phyloP scores from a whole-genome alignment of 2,797 vertebrate species.

The Chaenodraco wilsoni region DNA sequence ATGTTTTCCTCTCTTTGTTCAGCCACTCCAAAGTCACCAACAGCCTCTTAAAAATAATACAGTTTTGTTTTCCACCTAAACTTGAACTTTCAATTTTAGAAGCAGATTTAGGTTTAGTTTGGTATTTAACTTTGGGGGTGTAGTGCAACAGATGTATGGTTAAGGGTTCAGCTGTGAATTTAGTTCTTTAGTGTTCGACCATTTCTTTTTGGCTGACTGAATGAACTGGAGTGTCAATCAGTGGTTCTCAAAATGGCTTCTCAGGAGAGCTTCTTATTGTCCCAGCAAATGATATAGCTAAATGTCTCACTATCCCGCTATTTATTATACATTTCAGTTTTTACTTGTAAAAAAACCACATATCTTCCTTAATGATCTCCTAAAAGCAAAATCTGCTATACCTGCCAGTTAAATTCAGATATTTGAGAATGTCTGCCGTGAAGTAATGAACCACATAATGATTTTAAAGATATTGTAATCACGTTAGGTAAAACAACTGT shows the following conservation, averaged over 20 bases:
- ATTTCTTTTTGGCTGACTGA: background rate
- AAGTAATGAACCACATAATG: conserved; percentile 28
- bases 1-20: background rate
- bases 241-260: background rate
- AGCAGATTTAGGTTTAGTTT: background rate
- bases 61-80: background rate
- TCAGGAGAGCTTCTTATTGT: background rate
- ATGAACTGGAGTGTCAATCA: background rate
- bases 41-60: background rate
- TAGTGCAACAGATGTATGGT: background rate
- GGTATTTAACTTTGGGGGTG: background rate
- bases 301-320: background rate
- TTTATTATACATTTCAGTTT: background rate
- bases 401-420: conserved; percentile 21
- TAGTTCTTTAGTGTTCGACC: background rate
- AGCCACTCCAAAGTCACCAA: background rate
- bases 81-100: no score
- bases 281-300: background rate
- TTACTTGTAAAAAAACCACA: background rate
- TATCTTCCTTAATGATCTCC: background rate
- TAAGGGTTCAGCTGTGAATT: background rate
- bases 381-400: background rate
- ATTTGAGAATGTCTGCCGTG: conserved; percentile 22
- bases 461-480: conserved; percentile 36
- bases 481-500: no score